phyloP scores from a whole-genome alignment of 2,888 invertebrate species.

The Frankliniella fusca region DNA sequence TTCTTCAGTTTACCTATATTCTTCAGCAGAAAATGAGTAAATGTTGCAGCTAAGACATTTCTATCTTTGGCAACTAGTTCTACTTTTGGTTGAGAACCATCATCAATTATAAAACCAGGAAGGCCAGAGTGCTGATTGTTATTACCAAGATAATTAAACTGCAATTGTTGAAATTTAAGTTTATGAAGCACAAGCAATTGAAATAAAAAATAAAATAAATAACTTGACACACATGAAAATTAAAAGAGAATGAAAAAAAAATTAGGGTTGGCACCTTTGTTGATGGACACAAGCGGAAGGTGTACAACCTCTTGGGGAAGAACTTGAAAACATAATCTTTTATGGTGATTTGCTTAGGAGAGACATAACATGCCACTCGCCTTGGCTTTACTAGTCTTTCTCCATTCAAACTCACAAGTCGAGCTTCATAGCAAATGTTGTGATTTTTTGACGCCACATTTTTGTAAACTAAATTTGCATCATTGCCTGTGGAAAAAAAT shows the following conservation, averaged over 20 bases:
- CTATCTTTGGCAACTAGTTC: conserved; percentile 77
- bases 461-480: conserved; percentile 80
- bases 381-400: conserved; percentile 68
- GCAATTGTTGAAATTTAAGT: conserved; percentile 39
- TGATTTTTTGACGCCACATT: conserved; percentile 80
- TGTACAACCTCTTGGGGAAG: conserved; percentile 85
- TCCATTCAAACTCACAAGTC: conserved; percentile 60
- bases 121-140: conserved; percentile 54
- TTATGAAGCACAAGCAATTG: background rate
- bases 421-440: conserved; percentile 82
- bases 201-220: background rate
- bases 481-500: conserved; percentile 55
- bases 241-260: conserved; percentile 20
- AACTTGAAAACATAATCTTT: conserved; percentile 91
- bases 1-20: conserved; percentile 64
- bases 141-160: conserved; percentile 64
- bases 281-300: conserved; percentile 88
- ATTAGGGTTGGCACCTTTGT: conserved; percentile 64
- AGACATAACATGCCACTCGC: conserved; percentile 84
- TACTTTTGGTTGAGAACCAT: conserved; percentile 84
- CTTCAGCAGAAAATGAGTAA: conserved; percentile 83
- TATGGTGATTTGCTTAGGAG: conserved; percentile 85
- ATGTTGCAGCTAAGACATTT: conserved; percentile 88
- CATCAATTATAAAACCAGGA: conserved; percentile 76
- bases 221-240: conserved; percentile 9